Conservation (phyloP, 2,888 invertebrate species). For the Calliscelio sp. region DNA sequence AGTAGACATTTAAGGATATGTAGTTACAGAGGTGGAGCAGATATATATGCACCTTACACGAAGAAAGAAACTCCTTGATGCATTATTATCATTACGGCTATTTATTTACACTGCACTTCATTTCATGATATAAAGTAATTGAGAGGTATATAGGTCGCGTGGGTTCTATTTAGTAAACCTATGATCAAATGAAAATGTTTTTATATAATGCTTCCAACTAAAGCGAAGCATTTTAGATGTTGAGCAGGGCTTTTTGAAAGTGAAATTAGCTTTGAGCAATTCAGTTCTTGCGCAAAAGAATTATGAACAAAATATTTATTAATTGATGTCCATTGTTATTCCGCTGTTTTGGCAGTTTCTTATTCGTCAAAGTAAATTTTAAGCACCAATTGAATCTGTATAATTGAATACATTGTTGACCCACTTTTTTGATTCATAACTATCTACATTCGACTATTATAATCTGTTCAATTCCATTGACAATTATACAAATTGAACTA, state of each 20-base stretch:
- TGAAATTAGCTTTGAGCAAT: constrained; percentile 59
- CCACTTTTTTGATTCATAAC: constrained; percentile 25
- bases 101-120: constrained; percentile 63
- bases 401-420: constrained; percentile 2
- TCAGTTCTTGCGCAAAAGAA: constrained; percentile 19
- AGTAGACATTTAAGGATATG: constrained; percentile 85
- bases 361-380: constrained; percentile 1
- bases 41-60: constrained; percentile 66
- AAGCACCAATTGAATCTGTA: constrained; percentile 8
- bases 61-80: constrained; percentile 71
- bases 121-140: constrained; percentile 48
- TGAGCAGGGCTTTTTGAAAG: constrained; percentile 37
- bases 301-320: constrained; percentile 1
- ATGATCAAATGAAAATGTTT: constrained; percentile 33
- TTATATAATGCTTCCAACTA: constrained; percentile 19
- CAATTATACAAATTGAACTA: constrained; percentile 28
- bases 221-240: constrained; percentile 28
- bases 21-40: constrained; percentile 81
- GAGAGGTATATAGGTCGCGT: constrained; percentile 49
- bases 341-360: constrained; percentile 32
- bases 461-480: constrained; percentile 57
- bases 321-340: constrained; percentile 18
- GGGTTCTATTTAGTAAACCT: constrained; percentile 17
- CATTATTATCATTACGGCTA: constrained; percentile 48
- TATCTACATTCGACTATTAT: constrained; percentile 14